Base-by-base conservation (phyloP, 2,113 vertebrate species). In the Acanthochromis polyacanthus region DNA sequence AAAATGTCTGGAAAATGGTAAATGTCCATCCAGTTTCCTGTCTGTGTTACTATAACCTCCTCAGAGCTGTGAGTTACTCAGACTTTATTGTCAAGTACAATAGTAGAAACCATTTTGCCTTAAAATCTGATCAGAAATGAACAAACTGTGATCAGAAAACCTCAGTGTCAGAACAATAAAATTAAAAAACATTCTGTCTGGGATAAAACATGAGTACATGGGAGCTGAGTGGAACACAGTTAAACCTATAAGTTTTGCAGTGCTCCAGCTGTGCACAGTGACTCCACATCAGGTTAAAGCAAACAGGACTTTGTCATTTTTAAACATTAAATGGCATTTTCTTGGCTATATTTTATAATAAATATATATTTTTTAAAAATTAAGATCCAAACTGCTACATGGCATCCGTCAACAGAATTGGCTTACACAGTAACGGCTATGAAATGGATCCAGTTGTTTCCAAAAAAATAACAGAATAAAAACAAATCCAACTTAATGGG, bases 321-420 rank as follows among this genome's bases (percentile, higher is more conserved):
- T 20, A 22, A 60, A 72, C 22, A 75, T 12, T 61, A n/a, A 61
- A 73, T 23, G 12, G 23, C 67, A 7, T 23, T 57, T 75, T 70
- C 19, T 66, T 51, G 73, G 70, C 46, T 25, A 46, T n/a, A 22
- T 77, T 86, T 79, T 60, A 67, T 89, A 91, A 82, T 81, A 80
- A 91, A 91, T 87, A 87, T 59, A 81, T 6, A 3, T 30, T 32
- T 32, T 32, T 32, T 91, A 78, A 75, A 75, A 78, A 81, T 74
- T 71, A 82, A 77, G 63, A 81, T 75, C 16, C 71, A 63, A 80
- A 76, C 50, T 58, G 64, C 57, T 73, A 75, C 67, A 77, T 74
- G 64, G 84, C 80, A 79, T 88, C 77, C 12, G 60, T 62, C 79
- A 76, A 9, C 72, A 85, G 10, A 80, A 56, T 59, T 79, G 71